These are phyloP conservation scores for Corticium candelabrum DNA, from an alignment of 37 sponge, comb jelly and placozoan species.

Conservation along the genomic window DNA sequence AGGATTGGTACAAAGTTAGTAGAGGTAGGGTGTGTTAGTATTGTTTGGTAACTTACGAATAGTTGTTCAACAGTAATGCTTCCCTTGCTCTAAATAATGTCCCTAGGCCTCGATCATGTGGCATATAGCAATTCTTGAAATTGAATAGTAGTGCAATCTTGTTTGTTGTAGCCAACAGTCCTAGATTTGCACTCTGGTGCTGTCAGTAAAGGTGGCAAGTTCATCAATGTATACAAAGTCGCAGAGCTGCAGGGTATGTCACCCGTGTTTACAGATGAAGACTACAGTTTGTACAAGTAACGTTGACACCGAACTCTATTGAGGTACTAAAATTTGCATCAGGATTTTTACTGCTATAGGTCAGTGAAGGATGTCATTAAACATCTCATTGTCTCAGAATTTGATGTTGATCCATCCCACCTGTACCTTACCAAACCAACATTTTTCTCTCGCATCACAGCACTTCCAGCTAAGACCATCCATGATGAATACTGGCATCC, in stretches of 20 bases:
- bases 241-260: neutral
- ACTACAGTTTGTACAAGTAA: neutral
- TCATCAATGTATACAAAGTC: constrained; percentile 21
- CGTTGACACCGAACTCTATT: neutral
- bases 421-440: constrained; percentile 38
- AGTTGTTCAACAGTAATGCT: too few relatives aligned
- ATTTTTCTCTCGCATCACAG: constrained; percentile 46
- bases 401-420: constrained; percentile 1
- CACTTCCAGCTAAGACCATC: constrained; percentile 16
- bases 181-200: constrained; percentile 44
- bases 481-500: constrained; percentile 55
- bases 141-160: neutral
- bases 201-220: constrained; percentile 28
- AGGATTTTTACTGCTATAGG: neutral
- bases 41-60: too few relatives aligned
- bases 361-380: neutral
- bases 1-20: too few relatives aligned
- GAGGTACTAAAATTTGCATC: too few relatives aligned
- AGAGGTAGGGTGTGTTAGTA: too few relatives aligned
- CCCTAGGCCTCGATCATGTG: too few relatives aligned
- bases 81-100: too few relatives aligned
- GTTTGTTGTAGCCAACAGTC: constrained; percentile 11
- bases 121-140: too few relatives aligned
- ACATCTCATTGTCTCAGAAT: neutral
- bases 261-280: constrained; percentile 1